A percentile compares a stretch with the other conserved stretches of the same genome.
phyloP scores from a whole-genome alignment of 2,888 invertebrate genomes.

The Choristoneura rosaceana region DNA sequence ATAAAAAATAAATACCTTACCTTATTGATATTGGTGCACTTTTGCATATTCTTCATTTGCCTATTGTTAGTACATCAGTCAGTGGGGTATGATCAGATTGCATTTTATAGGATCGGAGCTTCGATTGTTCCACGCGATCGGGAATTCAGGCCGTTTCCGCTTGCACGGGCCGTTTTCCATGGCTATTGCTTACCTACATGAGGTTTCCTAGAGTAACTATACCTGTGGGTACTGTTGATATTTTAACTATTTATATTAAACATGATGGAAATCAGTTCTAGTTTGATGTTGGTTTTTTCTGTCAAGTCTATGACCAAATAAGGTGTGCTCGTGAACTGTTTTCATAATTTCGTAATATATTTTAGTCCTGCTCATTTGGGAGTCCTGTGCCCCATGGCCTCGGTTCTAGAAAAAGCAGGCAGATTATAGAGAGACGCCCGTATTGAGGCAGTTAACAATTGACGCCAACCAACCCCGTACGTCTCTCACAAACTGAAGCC shows the following conservation, averaged over 20 bases:
- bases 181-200: neutral
- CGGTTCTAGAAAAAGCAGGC: conserved; percentile 83
- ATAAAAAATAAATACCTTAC: neutral
- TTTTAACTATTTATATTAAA: too few relatives aligned
- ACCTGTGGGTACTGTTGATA: neutral
- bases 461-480: conserved; percentile 84
- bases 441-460: conserved; percentile 79
- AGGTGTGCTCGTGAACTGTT: neutral
- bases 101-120: conserved; percentile 42
- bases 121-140: conserved; percentile 59
- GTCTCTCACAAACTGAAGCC: conserved; percentile 72
- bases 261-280: too few relatives aligned
- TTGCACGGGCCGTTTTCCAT: conserved; percentile 9
- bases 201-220: conserved; percentile 2
- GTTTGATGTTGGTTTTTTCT: neutral
- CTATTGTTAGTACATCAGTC: neutral
- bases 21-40: neutral
- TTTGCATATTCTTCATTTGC: neutral
- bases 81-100: conserved; percentile 4
- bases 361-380: conserved; percentile 81
- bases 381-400: conserved; percentile 76
- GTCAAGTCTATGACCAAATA: neutral
- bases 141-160: conserved; percentile 59
- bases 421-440: conserved; percentile 82
- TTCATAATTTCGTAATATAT: neutral